Base-by-base conservation (phyloP, 2,113 vertebrate species). In the Zapus hudsonius region DNA sequence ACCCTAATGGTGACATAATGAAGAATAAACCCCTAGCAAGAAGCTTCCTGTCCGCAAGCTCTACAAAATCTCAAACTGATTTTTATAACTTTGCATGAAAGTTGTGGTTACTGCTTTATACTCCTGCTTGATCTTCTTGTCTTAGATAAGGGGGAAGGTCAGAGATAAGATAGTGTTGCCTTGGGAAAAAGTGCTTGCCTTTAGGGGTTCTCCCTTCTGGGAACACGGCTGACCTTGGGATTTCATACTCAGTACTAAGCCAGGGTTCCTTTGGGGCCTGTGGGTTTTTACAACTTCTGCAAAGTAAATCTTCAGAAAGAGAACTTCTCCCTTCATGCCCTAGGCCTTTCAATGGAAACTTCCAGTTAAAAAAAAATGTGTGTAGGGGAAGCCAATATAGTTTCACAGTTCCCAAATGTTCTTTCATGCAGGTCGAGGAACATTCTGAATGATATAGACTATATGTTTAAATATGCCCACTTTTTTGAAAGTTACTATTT, bases 81-180 rank as follows among this genome's bases (percentile, higher is more conserved):
- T 90, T 87, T 91, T 31, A 66, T 16, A 33, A 31, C 61, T 17
- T 66, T 61, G 55, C 10, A 27, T 90, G 64, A 36, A 80, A 33
- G 6, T 47, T 69, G 38, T 9, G 2, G 69, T 84, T 36, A 33
- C 17, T 88, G 42, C 57, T 86, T 61, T 63, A n/a, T n/a, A n/a
- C n/a, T 16, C 20, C 8, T 55, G 83, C 79, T 82, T 42, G 78
- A 90, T 84, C 36, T 29, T 55, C 38, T 89, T 19, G 67, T 88
- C 63, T 70, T 66, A 78, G 69, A 86, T 92, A 93, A 92, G 47
- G 33, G 84, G 69, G 42, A 44, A 57, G 66, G 59, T 74, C 11
- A 33, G 61, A 92, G 85, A 92, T 93, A 88, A 96, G 88, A 91
- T 84, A 66, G 42, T 55, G 86, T 85, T 82, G 47, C 82, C 74